Base-by-base conservation (phyloP, 2,797 vertebrate genomes). In the Acestrorhynchus altus region DNA sequence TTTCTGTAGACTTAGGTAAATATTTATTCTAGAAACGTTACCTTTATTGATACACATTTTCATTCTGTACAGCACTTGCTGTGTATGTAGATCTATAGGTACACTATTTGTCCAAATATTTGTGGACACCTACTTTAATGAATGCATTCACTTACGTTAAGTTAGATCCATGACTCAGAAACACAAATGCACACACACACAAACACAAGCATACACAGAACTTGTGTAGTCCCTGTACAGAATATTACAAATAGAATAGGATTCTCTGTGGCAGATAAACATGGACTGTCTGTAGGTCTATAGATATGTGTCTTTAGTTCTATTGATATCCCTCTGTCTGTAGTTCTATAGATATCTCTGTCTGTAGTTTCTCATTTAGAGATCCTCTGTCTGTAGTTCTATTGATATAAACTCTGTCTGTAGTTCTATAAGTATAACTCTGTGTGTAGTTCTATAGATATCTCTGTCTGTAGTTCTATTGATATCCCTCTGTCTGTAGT, bases 1-100 rank as follows among this genome's bases (percentile, higher is more conserved):
- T 82, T 16, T 76, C n/a, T 72, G 46, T 2, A 97, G 96, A 87
- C 96, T 95, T 49, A n/a, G n/a, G 96, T 97, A 88, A 96, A 96
- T 88, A 94, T 96, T 88, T 95, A n/a, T n/a, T n/a, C n/a, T n/a
- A n/a, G n/a, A n/a, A n/a, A n/a, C n/a, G n/a, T n/a, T n/a, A n/a
- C n/a, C n/a, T n/a, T n/a, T n/a, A n/a, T n/a, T n/a, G n/a, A n/a
- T n/a, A n/a, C n/a, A n/a, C n/a, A n/a, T n/a, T n/a, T n/a, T n/a
- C n/a, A n/a, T n/a, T n/a, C 96, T 54, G 9, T 24, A 20, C 52
- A 56, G 20, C 24, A 2, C 47, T 4, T n/a, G 20, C 9, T 56
- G 52, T 56, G 52, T 56, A 0, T 51, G 47, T 51, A 51, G 47
- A 1, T 6, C 16, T 51, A 16, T 51, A 51, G 13, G 18, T n/a